A percentile compares a stretch with the other conserved stretches of the same genome.
Evolutionary conservation across 2,888 invertebrate species (phyloP).

Genomic region (Leptinotarsa haldemani): DNA sequence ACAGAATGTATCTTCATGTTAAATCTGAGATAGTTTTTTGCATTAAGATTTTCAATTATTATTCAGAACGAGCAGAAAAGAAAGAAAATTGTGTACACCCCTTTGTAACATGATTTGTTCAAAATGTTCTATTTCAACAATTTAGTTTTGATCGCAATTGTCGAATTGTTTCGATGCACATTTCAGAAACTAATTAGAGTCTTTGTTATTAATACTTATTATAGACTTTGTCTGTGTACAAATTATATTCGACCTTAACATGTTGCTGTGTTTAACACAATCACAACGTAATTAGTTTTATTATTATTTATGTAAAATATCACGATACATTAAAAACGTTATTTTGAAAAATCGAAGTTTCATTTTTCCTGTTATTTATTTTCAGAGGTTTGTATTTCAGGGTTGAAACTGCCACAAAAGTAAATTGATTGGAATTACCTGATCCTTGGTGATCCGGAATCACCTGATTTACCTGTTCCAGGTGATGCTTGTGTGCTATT

Average conservation of each 20-base stretch:
- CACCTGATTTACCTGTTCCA: too few species aligned
- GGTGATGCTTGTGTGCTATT: too few species aligned
- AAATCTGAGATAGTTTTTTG: too few species aligned
- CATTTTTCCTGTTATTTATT: neutral
- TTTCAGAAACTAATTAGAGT: neutral
- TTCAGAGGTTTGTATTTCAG: too few species aligned
- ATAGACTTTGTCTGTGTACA: conserved; percentile 27
- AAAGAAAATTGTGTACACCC: too few species aligned
- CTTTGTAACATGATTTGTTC: neutral
- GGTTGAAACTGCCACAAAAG: too few species aligned
- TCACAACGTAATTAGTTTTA: conserved; percentile 20
- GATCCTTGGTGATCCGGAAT: too few species aligned
- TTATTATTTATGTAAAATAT: conserved; percentile 34
- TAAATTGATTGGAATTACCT: too few species aligned
- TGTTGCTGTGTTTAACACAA: conserved; percentile 28
- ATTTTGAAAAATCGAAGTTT: conserved; percentile 30
- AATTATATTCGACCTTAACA: conserved; percentile 18
- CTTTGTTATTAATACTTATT: conserved; percentile 17
- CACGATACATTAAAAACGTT: conserved; percentile 34
- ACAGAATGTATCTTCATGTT: too few species aligned
- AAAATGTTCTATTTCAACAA: neutral
- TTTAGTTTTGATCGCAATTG: neutral
- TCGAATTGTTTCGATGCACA: neutral
- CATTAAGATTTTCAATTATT: too few species aligned
- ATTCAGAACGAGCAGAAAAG: too few species aligned